These are phyloP conservation scores for Leptopilina myrica DNA, from an alignment of 2,888 invertebrate species.

Conservation along the genomic window DNA sequence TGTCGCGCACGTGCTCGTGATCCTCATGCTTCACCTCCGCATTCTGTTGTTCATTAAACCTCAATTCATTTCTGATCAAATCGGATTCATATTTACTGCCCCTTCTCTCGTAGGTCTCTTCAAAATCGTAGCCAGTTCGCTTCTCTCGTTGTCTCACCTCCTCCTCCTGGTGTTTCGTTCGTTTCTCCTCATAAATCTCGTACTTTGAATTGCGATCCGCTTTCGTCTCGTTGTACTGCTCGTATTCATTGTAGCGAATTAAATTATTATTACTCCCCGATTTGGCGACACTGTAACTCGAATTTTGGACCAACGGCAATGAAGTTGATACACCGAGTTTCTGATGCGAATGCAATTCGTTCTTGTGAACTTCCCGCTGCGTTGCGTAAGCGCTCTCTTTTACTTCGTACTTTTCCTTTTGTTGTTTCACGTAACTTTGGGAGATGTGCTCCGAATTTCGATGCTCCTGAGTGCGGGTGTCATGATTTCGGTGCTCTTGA, in stretches of 20 bases:
- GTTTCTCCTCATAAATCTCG: constrained; percentile 66
- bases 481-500: neutral
- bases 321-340: constrained; percentile 74
- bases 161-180: constrained; percentile 52
- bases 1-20: constrained; percentile 49
- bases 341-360: constrained; percentile 69
- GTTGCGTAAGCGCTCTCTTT: constrained; percentile 71
- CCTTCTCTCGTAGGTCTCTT: constrained; percentile 67
- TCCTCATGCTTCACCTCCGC: constrained; percentile 48
- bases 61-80: constrained; percentile 34
- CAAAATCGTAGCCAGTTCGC: constrained; percentile 65
- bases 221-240: constrained; percentile 56
- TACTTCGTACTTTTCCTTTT: constrained; percentile 73
- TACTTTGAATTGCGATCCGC: constrained; percentile 62
- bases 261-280: constrained; percentile 70
- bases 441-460: constrained; percentile 63
- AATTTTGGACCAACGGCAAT: constrained; percentile 70
- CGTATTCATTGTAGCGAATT: constrained; percentile 63
- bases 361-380: constrained; percentile 68
- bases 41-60: constrained; percentile 48
- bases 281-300: constrained; percentile 70
- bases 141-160: constrained; percentile 62
- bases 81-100: constrained; percentile 69
- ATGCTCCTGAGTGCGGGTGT: neutral
- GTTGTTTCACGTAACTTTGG: constrained; percentile 69